Percentiles rank a stretch among this genome's conserved stretches.
Conservation (phyloP, 2,113 vertebrate genomes). For the Alethe castanea region DNA sequence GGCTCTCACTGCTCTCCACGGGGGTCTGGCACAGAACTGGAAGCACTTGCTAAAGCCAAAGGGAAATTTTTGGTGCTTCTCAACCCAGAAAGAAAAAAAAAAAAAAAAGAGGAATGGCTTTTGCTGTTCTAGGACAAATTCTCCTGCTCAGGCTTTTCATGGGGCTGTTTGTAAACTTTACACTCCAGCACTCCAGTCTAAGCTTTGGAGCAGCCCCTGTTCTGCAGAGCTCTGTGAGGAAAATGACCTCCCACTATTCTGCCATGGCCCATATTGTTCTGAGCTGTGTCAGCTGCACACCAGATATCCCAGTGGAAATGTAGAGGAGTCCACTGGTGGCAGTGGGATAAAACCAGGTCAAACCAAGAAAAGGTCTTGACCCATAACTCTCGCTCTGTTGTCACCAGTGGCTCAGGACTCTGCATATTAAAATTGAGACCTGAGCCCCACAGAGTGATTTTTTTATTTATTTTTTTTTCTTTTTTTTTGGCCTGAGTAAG, state of each 20-base stretch:
- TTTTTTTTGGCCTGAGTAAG: background rate
- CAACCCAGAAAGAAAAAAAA: background rate
- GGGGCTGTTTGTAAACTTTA: background rate
- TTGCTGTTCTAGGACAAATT: background rate
- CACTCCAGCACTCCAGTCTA: background rate
- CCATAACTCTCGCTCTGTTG: background rate
- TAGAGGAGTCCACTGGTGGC: background rate
- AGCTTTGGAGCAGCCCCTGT: background rate
- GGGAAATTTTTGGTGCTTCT: background rate
- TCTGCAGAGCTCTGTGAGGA: background rate
- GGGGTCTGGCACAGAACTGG: background rate
- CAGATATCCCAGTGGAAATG: conserved; percentile 15
- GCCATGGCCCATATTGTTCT: background rate
- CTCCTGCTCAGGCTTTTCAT: background rate
- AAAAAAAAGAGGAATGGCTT: background rate
- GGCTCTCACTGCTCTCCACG: background rate
- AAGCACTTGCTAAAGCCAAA: background rate
- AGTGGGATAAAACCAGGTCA: conserved; percentile 21
- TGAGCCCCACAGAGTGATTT: background rate
- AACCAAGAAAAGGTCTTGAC: background rate
- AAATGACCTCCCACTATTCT: background rate
- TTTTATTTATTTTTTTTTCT: background rate
- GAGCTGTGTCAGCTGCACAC: background rate
- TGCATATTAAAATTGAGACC: background rate
- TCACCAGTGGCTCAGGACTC: background rate